Conservation (phyloP, 2,113 vertebrate genomes). For the Mixornis gularis region DNA sequence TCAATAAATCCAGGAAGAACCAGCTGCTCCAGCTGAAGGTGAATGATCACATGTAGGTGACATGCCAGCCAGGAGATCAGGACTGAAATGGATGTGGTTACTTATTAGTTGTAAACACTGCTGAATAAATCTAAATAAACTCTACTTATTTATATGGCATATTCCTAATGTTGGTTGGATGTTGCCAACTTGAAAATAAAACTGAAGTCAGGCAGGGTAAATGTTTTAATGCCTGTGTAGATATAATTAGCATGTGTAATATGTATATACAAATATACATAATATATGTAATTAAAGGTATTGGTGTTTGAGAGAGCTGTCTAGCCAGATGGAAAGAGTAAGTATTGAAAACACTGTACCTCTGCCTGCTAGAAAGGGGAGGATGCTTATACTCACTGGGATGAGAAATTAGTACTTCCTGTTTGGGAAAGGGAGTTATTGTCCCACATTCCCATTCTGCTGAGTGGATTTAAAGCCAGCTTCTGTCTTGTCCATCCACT, state of each 20-base stretch:
- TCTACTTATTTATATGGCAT: background rate
- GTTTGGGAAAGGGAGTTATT: background rate
- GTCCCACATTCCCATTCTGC: background rate
- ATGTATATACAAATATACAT: background rate
- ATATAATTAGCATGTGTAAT: slow-evolving; percentile 5
- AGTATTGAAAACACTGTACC: background rate
- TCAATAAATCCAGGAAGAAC: background rate
- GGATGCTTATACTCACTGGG: background rate
- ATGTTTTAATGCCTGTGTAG: background rate
- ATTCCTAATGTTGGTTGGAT: background rate
- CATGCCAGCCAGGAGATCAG: background rate
- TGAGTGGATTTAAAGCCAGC: background rate
- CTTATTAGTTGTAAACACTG: background rate
- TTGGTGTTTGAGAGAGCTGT: background rate
- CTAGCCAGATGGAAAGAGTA: background rate
- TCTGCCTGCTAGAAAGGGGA: background rate
- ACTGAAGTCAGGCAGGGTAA: background rate
- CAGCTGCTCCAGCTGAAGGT: background rate
- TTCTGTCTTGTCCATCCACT: background rate
- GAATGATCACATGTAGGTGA: background rate
- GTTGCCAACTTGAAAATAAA: slow-evolving; percentile 17
- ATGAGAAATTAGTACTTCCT: background rate
- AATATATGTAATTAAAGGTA: slow-evolving; percentile 16
- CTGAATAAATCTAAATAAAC: slow-evolving; percentile 18
- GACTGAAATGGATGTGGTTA: background rate